phyloP scores from a whole-genome alignment of 30 jellyfish, hydroid and myxozoan species.

The Morbakka virulenta region DNA sequence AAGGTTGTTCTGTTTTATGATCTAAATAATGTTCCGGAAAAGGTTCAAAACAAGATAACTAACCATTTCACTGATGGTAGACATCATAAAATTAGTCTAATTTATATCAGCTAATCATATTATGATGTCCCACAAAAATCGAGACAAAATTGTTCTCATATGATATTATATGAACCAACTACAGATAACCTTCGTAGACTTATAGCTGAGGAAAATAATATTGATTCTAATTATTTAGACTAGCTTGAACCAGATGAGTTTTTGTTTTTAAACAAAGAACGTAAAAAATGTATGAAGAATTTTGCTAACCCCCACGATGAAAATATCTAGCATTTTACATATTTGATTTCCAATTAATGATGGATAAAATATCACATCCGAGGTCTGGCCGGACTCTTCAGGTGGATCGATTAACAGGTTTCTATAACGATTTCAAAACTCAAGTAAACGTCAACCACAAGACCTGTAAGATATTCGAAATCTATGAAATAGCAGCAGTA shows the following conservation, averaged over 20 bases:
- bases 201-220: slow-evolving; percentile 15
- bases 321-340: slow-evolving; percentile 17
- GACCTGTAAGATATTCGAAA: background rate
- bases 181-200: slow-evolving; percentile 22
- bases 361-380: slow-evolving; percentile 9
- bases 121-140: too few relatives aligned
- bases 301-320: too few relatives aligned
- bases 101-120: too few relatives aligned
- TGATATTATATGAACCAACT: too few relatives aligned
- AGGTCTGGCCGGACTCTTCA: slow-evolving; percentile 17
- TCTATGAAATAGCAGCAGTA: too few relatives aligned
- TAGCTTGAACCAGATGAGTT: slow-evolving; percentile 14
- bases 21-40: too few relatives aligned
- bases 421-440: background rate
- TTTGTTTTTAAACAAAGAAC: slow-evolving; percentile 12
- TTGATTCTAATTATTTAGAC: slow-evolving; percentile 8
- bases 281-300: slow-evolving; percentile 5
- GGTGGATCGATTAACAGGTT: background rate
- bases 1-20: slow-evolving; percentile 19
- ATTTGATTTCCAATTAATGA: background rate
- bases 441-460: background rate
- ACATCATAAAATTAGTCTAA: slow-evolving; percentile 18
- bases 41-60: too few relatives aligned
- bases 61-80: too few relatives aligned
- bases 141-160: too few relatives aligned